phyloP scores from a whole-genome alignment of 2,797 vertebrate genomes.

The Oryzias dopingdopingensis region DNA sequence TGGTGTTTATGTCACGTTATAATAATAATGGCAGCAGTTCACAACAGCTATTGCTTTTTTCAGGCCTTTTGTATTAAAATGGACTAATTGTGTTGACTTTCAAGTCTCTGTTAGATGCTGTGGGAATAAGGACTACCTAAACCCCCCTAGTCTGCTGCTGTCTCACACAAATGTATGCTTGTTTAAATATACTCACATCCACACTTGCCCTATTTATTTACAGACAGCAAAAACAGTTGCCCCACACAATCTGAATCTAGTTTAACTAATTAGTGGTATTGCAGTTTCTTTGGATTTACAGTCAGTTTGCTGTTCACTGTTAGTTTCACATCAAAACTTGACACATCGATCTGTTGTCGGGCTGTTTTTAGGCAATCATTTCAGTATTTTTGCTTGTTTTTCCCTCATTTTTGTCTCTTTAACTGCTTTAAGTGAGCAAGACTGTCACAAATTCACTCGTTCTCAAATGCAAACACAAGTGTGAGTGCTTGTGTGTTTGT shows the following conservation, averaged over 20 bases:
- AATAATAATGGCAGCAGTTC: too few relatives aligned
- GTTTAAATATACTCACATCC: slow-evolving; percentile 13
- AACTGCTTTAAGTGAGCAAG: slow-evolving; percentile 31
- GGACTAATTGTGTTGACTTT: slow-evolving; percentile 17
- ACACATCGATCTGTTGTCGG: too few relatives aligned
- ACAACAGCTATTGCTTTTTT: too few relatives aligned
- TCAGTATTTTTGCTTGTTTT: neutral
- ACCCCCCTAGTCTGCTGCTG: slow-evolving; percentile 11
- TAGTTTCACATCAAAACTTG: neutral
- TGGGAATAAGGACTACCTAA: slow-evolving; percentile 12
- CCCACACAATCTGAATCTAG: slow-evolving; percentile 28
- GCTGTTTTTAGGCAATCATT: neutral
- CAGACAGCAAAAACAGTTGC: slow-evolving; percentile 23
- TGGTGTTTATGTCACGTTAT: too few relatives aligned
- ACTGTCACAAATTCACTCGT: slow-evolving; percentile 43
- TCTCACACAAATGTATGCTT: slow-evolving; percentile 12
- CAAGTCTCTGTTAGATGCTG: slow-evolving; percentile 5
- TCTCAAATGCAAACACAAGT: slow-evolving; percentile 39
- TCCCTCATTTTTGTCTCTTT: slow-evolving; percentile 7
- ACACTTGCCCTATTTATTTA: neutral
- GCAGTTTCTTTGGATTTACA: slow-evolving; percentile 20
- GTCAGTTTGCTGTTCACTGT: slow-evolving; percentile 4
- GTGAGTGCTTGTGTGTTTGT: slow-evolving; percentile 32
- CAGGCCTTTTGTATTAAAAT: neutral
- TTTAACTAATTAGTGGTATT: slow-evolving; percentile 15